Percentiles rank a stretch among this genome's conserved stretches.
phyloP scores from a whole-genome alignment of 1,140 invertebrate species.

The Drosophila elegans region DNA sequence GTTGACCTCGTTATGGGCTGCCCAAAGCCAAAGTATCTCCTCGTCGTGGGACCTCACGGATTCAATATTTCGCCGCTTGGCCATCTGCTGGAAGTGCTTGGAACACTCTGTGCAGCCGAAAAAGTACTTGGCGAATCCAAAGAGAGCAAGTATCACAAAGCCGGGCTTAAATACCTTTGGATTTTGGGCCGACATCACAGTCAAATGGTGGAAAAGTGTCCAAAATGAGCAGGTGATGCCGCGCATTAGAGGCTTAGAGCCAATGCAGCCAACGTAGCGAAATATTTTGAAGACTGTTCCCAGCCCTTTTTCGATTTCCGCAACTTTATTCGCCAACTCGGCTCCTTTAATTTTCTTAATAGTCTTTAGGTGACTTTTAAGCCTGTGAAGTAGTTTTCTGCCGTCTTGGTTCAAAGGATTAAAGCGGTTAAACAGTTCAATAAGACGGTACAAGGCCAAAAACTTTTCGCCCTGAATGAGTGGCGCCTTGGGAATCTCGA shows the following conservation, averaged over 20 bases:
- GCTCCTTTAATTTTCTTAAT: not conserved
- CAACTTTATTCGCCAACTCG: not conserved
- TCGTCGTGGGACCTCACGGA: conserved; percentile 85
- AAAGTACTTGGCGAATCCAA: conserved; percentile 95
- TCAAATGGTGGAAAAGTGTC: conserved; percentile 94
- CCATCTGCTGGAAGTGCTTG: conserved; percentile 92
- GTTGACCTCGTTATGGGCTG: conserved; percentile 96
- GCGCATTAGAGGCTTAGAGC: conserved; percentile 86
- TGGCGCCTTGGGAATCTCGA: conserved; percentile 44
- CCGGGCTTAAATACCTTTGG: conserved; percentile 79
- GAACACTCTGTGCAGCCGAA: conserved; percentile 96
- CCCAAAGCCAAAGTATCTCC: conserved; percentile 96
- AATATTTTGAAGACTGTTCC: conserved; percentile 85
- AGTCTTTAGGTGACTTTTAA: not conserved
- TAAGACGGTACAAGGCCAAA: conserved; percentile 13
- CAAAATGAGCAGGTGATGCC: conserved; percentile 89
- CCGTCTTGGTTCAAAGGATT: conserved; percentile 29
- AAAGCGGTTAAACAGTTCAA: conserved; percentile 7
- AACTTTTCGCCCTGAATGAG: conserved; percentile 16
- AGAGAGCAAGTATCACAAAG: conserved; percentile 91
- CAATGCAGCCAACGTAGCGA: conserved; percentile 88
- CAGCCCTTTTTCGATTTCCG: conserved; percentile 8
- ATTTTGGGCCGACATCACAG: conserved; percentile 90
- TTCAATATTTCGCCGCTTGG: conserved; percentile 86
- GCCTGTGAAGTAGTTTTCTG: conserved; percentile 1